Base-by-base conservation (phyloP, 2,113 vertebrate genomes). In the Probosciger aterrimus region DNA sequence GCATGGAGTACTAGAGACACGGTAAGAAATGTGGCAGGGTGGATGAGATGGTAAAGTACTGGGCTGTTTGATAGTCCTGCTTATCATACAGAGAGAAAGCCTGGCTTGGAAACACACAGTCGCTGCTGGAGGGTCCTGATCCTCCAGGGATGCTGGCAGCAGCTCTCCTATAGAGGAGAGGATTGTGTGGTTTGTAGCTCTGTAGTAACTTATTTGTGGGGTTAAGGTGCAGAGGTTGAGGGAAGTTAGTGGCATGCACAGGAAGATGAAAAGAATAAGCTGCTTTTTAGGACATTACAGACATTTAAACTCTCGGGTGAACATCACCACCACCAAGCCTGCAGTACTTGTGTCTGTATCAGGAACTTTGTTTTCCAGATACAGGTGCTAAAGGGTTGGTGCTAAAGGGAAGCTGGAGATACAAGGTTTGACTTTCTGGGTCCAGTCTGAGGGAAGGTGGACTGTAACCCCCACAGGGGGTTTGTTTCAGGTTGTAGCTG, bases 261-360 rank as follows among this genome's bases (percentile, higher is more conserved):
- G 52, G 41, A 65, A 75, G 70, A 5, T 19, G 55, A 33, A 76
- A 76, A 50, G 30, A 47, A 87, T 16, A 18, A 49, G 37, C 33
- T 77, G 44, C 0, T 3, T 78, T 93, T 46, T 39, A 33, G n/a
- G 46, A 12, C 12, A 1, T 30, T 4, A 18, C 23, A 55, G 77
- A 46, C 77, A 55, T 78, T 70, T 6, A 49, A 55, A 11, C 16
- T 88, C 27, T 18, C 0, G 4, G 30, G 33, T 86, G 39, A 53
- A 16, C 67, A 20, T 37, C n/a, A 59, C 59, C 33, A 4, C 1
- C 3, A 24, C 18, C 0, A 2, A 88, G 27, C 0, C 39, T 11
- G 35, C 2, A 2, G 43, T 12, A 6, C n/a, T 75, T 0, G 1
- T 62, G 64, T 41, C 47, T 85, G 62, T 6, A 1, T 4, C 44